Percentiles rank a stretch among this genome's conserved stretches.
These are phyloP conservation scores for Bufo gargarizans DNA, from an alignment of 2,113 vertebrate species.

Conservation along the genomic window DNA sequence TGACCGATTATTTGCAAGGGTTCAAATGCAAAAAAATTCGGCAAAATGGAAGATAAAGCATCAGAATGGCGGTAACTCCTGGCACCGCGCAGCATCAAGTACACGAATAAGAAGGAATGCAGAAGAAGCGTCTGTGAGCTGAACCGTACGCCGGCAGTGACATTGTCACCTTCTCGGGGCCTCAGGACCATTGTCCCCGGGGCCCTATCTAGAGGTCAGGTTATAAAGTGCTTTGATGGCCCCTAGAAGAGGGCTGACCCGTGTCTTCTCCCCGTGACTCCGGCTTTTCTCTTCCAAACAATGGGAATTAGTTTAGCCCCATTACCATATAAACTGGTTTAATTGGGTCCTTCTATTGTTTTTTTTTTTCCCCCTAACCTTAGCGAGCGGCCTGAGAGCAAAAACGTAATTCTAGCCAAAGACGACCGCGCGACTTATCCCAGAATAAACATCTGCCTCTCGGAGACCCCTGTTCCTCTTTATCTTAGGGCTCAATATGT, in stretches of 20 bases:
- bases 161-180: slow-evolving; percentile 16
- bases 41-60: too few species aligned
- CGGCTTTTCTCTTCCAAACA: slow-evolving; percentile 30
- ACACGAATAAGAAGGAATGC: too few species aligned
- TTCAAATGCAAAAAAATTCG: too few species aligned
- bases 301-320: slow-evolving; percentile 29
- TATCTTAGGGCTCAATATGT: too few species aligned
- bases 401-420: neutral
- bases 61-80: too few species aligned
- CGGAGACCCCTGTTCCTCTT: too few species aligned
- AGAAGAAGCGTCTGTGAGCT: neutral
- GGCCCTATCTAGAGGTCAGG: slow-evolving; percentile 10
- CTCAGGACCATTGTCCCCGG: neutral
- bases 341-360: slow-evolving; percentile 17
- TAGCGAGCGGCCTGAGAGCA: neutral
- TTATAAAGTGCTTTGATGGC: slow-evolving; percentile 7
- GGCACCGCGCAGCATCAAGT: too few species aligned
- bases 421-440: neutral
- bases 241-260: slow-evolving; percentile 6
- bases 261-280: neutral
- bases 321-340: slow-evolving; percentile 50
- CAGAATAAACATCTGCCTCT: neutral
- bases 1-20: too few species aligned
- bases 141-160: slow-evolving; percentile 42
- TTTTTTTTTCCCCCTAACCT: neutral